Conservation (phyloP, 2,113 vertebrate genomes). For the Alouatta palliata region DNA sequence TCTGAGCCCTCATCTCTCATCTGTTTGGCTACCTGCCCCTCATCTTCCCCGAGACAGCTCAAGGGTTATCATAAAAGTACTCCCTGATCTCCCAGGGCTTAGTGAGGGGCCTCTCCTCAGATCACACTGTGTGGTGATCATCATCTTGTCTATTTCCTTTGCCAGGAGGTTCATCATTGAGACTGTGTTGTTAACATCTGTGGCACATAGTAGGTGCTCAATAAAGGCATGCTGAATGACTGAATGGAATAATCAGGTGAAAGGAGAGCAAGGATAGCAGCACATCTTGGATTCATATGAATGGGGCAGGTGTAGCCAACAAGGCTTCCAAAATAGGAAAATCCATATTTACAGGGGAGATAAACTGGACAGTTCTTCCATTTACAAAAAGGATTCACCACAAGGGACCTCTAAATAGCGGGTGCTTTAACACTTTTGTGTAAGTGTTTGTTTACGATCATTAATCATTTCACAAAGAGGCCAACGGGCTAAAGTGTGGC, state of each 20-base stretch:
- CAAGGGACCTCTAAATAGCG: conserved; percentile 34
- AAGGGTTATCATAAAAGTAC: not conserved
- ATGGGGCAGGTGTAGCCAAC: not conserved
- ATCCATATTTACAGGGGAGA: conserved; percentile 55
- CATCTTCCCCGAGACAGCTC: not conserved
- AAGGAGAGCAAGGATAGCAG: not conserved
- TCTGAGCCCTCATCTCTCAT: not conserved
- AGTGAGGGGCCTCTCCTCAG: not conserved
- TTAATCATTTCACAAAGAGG: conserved; percentile 63
- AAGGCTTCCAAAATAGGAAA: conserved; percentile 39
- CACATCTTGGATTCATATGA: not conserved
- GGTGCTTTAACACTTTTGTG: not conserved
- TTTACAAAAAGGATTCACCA: conserved; percentile 64
- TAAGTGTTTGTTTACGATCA: conserved; percentile 57
- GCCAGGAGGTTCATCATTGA: not conserved
- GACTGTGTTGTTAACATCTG: not conserved
- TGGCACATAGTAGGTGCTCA: not conserved
- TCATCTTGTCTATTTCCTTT: not conserved
- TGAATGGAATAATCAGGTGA: not conserved
- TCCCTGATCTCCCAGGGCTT: not conserved
- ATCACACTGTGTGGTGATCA: not conserved
- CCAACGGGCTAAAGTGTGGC: conserved; percentile 15
- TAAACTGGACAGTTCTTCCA: conserved; percentile 41
- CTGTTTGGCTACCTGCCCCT: not conserved
- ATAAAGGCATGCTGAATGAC: not conserved